Evolutionary conservation across 2,797 vertebrate genomes (phyloP).

Genomic region (Ambastaia sidthimunki): DNA sequence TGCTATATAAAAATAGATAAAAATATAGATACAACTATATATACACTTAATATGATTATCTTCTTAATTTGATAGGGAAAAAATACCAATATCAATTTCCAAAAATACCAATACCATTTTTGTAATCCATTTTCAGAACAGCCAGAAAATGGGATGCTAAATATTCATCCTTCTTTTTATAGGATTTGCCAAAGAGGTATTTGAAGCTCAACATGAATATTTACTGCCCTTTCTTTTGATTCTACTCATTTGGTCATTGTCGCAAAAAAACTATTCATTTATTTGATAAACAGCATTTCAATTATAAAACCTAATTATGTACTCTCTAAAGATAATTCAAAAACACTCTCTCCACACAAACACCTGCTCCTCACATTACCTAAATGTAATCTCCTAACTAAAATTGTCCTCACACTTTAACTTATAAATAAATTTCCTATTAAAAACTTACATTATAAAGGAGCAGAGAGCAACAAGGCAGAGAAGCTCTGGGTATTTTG

Average conservation of each 20-base stretch:
- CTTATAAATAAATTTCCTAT: constrained; percentile 40
- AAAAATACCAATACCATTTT: constrained; percentile 60
- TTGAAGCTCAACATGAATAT: not conserved
- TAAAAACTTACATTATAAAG: constrained; percentile 61
- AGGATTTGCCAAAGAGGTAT: constrained; percentile 34
- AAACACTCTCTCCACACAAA: constrained; percentile 28
- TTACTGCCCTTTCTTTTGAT: not conserved
- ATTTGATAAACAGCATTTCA: constrained; percentile 40
- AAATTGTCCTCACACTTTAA: constrained; percentile 33
- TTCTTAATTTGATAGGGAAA: constrained; percentile 54
- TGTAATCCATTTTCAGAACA: constrained; percentile 57
- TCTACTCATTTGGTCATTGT: constrained; percentile 34
- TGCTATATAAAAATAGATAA: constrained; percentile 63
- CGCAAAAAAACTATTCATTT: constrained; percentile 18
- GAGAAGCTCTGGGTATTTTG: constrained; percentile 63
- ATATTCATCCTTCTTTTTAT: constrained; percentile 34
- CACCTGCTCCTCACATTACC: constrained; percentile 36
- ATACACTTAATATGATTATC: constrained; percentile 70
- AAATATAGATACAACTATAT: constrained; percentile 49
- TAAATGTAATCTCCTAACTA: constrained; percentile 20
- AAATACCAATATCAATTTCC: constrained; percentile 55
- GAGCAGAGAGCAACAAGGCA: constrained; percentile 65
- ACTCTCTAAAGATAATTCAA: constrained; percentile 31
- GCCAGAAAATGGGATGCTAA: constrained; percentile 50
- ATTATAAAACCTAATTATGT: constrained; percentile 36